These are phyloP conservation scores for Eretmocerus hayati DNA, from an alignment of 2,888 invertebrate genomes.

Conservation along the genomic window DNA sequence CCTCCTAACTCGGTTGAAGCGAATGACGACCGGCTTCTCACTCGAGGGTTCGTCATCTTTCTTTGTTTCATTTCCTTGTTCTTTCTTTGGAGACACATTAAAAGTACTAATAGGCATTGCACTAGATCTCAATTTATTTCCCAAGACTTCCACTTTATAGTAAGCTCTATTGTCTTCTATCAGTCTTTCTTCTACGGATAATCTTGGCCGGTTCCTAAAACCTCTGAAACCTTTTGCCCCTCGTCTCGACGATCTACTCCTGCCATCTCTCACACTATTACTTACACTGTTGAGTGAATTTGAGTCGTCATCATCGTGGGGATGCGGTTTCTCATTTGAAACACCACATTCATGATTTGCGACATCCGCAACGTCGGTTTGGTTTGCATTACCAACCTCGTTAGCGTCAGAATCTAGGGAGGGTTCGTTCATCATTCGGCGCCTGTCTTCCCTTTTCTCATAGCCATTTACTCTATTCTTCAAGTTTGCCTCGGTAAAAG, in stretches of 20 bases:
- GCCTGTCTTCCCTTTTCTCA: slow-evolving; percentile 22
- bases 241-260: slow-evolving; percentile 19
- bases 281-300: slow-evolving; percentile 18
- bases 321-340: slow-evolving; percentile 13
- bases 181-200: slow-evolving; percentile 51
- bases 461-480: slow-evolving; percentile 18
- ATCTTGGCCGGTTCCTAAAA: slow-evolving; percentile 38
- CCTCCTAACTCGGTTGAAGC: slow-evolving; percentile 66
- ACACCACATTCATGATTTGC: background rate
- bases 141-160: slow-evolving; percentile 67
- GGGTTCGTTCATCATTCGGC: slow-evolving; percentile 8
- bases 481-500: slow-evolving; percentile 6
- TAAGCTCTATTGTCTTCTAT: slow-evolving; percentile 55
- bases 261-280: slow-evolving; percentile 20
- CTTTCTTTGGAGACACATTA: slow-evolving; percentile 20
- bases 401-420: slow-evolving; percentile 4
- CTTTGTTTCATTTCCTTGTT: slow-evolving; percentile 24
- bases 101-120: slow-evolving; percentile 30
- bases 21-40: slow-evolving; percentile 58
- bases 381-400: slow-evolving; percentile 22
- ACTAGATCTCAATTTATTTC: slow-evolving; percentile 61
- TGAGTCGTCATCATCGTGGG: slow-evolving; percentile 18
- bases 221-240: slow-evolving; percentile 22
- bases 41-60: slow-evolving; percentile 38
- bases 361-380: slow-evolving; percentile 37